Base-by-base conservation (phyloP, 2,888 invertebrate species). In the Galeopsomyia nigrocyanea region DNA sequence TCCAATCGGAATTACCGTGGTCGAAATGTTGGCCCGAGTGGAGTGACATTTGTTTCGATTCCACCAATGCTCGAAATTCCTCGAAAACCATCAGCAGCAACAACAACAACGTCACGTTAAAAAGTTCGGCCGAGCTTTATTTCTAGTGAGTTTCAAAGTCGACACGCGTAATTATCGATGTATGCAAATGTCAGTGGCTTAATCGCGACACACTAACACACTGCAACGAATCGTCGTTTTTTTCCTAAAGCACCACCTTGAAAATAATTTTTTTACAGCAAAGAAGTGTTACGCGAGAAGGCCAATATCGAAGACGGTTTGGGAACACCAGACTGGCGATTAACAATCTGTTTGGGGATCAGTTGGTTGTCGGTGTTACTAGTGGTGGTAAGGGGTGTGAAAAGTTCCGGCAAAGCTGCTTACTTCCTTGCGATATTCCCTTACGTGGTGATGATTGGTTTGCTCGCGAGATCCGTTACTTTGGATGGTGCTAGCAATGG, bases 391-490 rank as follows among this genome's bases (percentile, higher is more conserved):
- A 88, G 88, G 71, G 91, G 91, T 2, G 88, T 91, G 5, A 88
- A 88, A 78, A 90, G 90, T 77, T 88, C 90, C 0, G 91, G 91
- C 50, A 91, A 90, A 81, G 90, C 89, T 0, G 90, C 93, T 2
- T 93, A 93, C 82, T 91, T 94, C 78, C 89, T 93, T 3, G 93
- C 93, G 0, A 84, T 92, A 19, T 92, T 92, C 80, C 92, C 92
- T 0, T 91, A 91, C 79, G 81, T 89, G 55, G 88, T 93, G 58
- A 88, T 92, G 84, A 78, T 90, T 31, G 87, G 89, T 19, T 83
- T 92, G 62, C 86, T 93, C n/a, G 86, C 90, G 61, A 87, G 91
- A 65, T 90, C 92, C 0, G 86, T 89, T 0, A 91, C 90, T 0
- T 80, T 92, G 67, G 89, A 89, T 0, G 92, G 92, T 0, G 90